These are phyloP conservation scores for Bombyx huttoni DNA, from an alignment of 2,888 invertebrate species.

Conservation along the genomic window DNA sequence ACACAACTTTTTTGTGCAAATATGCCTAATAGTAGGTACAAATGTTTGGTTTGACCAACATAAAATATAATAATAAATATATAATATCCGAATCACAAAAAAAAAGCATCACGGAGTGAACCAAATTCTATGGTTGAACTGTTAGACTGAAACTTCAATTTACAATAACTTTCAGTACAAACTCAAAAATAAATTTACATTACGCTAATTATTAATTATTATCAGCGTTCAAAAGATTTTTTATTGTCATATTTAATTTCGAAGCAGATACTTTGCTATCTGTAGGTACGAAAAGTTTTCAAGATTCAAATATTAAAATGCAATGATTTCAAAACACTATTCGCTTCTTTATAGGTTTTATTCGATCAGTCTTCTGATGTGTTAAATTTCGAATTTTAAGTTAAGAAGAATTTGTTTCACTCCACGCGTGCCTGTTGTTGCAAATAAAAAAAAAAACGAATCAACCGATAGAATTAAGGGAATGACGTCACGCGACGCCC, in stretches of 20 bases:
- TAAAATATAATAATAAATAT: conserved; percentile 16
- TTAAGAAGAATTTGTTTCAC: conserved; percentile 25
- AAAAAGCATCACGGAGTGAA: background rate
- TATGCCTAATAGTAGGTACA: conserved; percentile 69
- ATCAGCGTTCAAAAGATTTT: conserved; percentile 18
- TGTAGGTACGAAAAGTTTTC: background rate
- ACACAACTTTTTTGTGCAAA: conserved; percentile 74
- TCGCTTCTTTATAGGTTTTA: conserved; percentile 25
- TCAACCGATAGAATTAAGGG: conserved; percentile 16
- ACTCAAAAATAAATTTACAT: background rate
- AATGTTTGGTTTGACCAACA: conserved; percentile 65
- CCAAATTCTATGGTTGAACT: background rate
- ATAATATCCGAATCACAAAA: background rate
- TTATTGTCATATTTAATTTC: background rate
- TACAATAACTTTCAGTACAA: background rate
- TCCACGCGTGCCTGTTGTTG: conserved; percentile 17
- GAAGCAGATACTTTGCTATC: background rate
- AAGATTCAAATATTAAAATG: background rate
- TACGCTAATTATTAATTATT: conserved; percentile 3
- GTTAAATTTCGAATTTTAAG: conserved; percentile 15
- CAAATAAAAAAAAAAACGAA: background rate
- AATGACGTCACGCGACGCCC: conserved; percentile 11
- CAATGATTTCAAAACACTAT: conserved; percentile 2
- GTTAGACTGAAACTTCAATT: background rate
- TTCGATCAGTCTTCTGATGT: conserved; percentile 39